phyloP scores from a whole-genome alignment of 2,113 vertebrate genomes.

The Lophochroa leadbeateri region DNA sequence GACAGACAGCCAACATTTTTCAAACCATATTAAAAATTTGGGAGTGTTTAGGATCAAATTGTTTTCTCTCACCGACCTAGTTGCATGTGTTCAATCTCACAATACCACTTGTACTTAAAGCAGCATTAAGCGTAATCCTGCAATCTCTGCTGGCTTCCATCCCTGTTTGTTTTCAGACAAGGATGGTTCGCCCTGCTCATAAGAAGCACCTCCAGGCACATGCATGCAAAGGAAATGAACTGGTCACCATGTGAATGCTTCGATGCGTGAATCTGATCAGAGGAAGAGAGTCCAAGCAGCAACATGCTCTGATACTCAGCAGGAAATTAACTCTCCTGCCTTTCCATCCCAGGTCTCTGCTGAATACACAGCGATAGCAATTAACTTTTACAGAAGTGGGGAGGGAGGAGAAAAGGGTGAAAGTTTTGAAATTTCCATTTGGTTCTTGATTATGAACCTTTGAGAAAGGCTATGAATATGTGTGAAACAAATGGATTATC shows the following conservation, averaged over 20 bases:
- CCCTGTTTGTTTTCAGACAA: not conserved
- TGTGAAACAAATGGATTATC: no score
- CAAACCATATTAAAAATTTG: not conserved
- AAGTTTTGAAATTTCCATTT: slow-evolving; percentile 9
- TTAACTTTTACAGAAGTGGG: slow-evolving; percentile 6
- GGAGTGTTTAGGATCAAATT: not conserved
- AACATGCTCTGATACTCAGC: not conserved
- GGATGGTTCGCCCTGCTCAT: not conserved
- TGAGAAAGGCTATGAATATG: no score
- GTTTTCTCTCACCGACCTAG: not conserved
- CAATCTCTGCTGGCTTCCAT: not conserved
- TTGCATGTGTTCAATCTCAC: not conserved
- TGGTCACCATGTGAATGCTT: not conserved
- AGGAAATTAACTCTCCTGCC: slow-evolving; percentile 38
- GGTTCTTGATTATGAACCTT: no score
- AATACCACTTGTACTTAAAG: not conserved
- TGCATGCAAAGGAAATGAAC: not conserved
- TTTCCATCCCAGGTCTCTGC: slow-evolving; percentile 7
- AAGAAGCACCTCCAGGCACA: not conserved
- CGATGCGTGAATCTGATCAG: not conserved
- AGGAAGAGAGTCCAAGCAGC: not conserved
- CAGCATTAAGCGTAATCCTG: not conserved
- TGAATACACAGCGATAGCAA: slow-evolving; percentile 4
- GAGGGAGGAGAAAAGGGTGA: not conserved
- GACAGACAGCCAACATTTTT: not conserved